Percentiles rank a stretch among this genome's conserved stretches.
Evolutionary conservation across 2,888 invertebrate genomes (phyloP).

Genomic region (Spatulosminthurus flaviceps): DNA sequence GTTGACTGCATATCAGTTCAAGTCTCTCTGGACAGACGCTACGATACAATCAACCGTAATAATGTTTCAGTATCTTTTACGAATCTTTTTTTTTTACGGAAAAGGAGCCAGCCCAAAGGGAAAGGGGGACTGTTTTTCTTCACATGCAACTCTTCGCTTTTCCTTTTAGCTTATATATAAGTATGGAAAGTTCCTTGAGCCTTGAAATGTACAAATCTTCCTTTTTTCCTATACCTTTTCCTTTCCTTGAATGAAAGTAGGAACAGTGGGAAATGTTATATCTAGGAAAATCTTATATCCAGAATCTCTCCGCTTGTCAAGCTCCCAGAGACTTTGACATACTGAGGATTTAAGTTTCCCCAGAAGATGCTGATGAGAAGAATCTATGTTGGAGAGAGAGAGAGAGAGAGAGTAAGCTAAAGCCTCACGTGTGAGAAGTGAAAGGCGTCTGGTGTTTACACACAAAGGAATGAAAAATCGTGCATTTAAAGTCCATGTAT

Average conservation of each 20-base stretch:
- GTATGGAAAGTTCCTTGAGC: too few species aligned
- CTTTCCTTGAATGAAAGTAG: not conserved
- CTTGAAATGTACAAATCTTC: too few species aligned
- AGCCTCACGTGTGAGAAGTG: not conserved
- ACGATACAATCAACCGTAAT: constrained; percentile 25
- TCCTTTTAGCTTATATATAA: too few species aligned
- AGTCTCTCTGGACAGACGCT: constrained; percentile 19
- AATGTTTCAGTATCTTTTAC: not conserved
- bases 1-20: not conserved
- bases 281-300: too few species aligned
- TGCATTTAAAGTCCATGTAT: not conserved
- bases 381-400: not conserved
- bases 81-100: too few species aligned
- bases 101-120: too few species aligned
- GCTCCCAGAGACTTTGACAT: too few species aligned
- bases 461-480: constrained; percentile 8
- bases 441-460: not conserved
- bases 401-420: not conserved
- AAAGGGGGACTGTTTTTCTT: too few species aligned
- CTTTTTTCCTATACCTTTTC: too few species aligned
- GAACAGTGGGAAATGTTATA: too few species aligned
- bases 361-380: not conserved
- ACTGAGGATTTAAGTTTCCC: not conserved
- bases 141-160: too few species aligned
- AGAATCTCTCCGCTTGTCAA: too few species aligned